A percentile compares a stretch with the other conserved stretches of the same genome.
Evolutionary conservation across 2,888 invertebrate genomes (phyloP).

Genomic region (Dascillus cervinus): DNA sequence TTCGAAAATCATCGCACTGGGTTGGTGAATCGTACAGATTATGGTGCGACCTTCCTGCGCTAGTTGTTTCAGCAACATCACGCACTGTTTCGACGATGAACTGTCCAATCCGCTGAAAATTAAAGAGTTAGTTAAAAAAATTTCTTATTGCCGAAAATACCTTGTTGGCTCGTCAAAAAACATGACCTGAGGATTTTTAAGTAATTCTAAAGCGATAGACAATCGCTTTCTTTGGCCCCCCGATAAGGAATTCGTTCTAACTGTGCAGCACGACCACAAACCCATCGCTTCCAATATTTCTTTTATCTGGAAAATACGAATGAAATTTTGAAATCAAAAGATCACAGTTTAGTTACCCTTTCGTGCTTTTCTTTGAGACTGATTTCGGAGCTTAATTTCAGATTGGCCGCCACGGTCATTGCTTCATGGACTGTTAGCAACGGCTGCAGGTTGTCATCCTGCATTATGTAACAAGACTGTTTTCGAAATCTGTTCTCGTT

Average conservation of each 20-base stretch:
- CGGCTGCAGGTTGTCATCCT: slow-evolving; percentile 74
- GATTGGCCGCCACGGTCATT: slow-evolving; percentile 77
- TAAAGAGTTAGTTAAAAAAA: slow-evolving; percentile 8
- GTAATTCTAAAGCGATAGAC: slow-evolving; percentile 82
- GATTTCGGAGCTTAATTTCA: slow-evolving; percentile 68
- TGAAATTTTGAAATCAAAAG: slow-evolving; percentile 2
- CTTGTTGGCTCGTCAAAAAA: slow-evolving; percentile 94
- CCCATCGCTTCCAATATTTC: slow-evolving; percentile 73
- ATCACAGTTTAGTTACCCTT: slow-evolving; percentile 63
- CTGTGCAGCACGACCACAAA: slow-evolving; percentile 57
- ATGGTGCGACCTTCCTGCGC: slow-evolving; percentile 80
- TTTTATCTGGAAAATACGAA: slow-evolving; percentile 54
- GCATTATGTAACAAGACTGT: slow-evolving; percentile 84
- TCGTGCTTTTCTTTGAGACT: slow-evolving; percentile 53
- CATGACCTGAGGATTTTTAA: slow-evolving; percentile 87
- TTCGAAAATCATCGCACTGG: slow-evolving; percentile 75
- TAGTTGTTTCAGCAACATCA: slow-evolving; percentile 70
- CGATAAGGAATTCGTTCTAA: slow-evolving; percentile 65
- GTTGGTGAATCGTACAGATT: slow-evolving; percentile 87
- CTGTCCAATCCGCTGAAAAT: slow-evolving; percentile 68
- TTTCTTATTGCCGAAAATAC: slow-evolving; percentile 42
- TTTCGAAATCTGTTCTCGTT: slow-evolving; percentile 62
- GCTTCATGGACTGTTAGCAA: slow-evolving; percentile 79
- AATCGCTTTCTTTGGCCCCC: slow-evolving; percentile 88
- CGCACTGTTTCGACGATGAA: slow-evolving; percentile 74